Base-by-base conservation (phyloP, 2,888 invertebrate species). In the Erebia ligea region DNA sequence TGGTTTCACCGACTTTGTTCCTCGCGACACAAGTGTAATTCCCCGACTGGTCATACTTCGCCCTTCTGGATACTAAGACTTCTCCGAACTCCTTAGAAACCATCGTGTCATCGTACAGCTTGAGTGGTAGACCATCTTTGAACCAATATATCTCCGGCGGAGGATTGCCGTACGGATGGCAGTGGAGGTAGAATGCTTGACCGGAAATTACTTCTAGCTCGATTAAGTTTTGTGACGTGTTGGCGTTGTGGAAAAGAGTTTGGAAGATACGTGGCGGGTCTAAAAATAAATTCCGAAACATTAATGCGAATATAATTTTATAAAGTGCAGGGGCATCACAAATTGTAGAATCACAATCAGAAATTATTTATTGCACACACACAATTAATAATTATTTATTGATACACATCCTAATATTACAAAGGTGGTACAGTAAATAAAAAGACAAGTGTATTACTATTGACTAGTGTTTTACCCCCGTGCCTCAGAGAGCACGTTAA, bases 111-210 rank as follows among this genome's bases (percentile, higher is more conserved):
- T 93, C 94, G 74, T 94, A 94, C 63, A 94, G 85, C 88, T 94
- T 80, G 13, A 94, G 73, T 0, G 88, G 90, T 0, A 86, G 68
- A 1, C 84, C 90, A 54, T 94, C 94, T 78, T 94, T 95, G 77
- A 94, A 94, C 96, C 96, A 96, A 73, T 92, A 92, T 25, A 96
- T 90, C 54, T 89, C 84, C 0, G 95, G 95, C 3, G 82, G 66
- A 0, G 96, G 96, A 76, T 94, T 93, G 0, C 95, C 96, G 57
- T 89, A 88, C 0, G 95, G 94, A 68, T 94, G 93, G 79, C 95
- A 95, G 70, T 89, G 88, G 10, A 94, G 77, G 66, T 87, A 90
- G 75, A 92, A 87, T 0, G 92, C 82, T 74, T 93, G 89, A 0
- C 91, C 92, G 0, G 89, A 87, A 40, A 94, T 71, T 0, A 91